Evolutionary conservation across 2,113 vertebrate species (phyloP), one percentile per base, ranked within the genome.

Genomic region (Pelobates fuscus): DNA sequence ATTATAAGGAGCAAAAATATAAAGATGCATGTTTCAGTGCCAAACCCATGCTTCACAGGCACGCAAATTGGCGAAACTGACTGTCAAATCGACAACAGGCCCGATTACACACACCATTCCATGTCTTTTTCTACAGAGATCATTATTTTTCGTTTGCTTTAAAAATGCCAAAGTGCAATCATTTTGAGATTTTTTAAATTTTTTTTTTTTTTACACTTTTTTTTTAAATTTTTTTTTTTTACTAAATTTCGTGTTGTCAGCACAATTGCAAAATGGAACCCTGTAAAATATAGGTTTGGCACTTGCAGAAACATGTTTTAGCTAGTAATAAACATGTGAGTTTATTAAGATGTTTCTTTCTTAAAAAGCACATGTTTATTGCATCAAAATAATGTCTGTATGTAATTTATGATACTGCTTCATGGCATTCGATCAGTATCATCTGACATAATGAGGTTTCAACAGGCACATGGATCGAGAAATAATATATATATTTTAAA

Each of bases 321-420:
- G 96, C 96, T 94, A 95, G 94, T 94, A 98, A 98, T 99, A 98
- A 98, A 98, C 97, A 99, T 99, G 97, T 97, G 94, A 86, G 95
- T 97, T 96, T 96, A 87, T 96, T 94, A 94, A 95, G 94, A 95
- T 83, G 11, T 60, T 88, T 49, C 15, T 49, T 49, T 88, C 94
- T 94, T 92, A 94, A 96, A 97, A 96, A 98, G 92, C 96, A 97
- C 97, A 99, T 99, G 97, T 99, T 99, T 99, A 99, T 98, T 96
- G 94, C 94, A 95, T 93, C 94, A 97, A 94, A 96, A 97, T 94
- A 98, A 99, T 99, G 97, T 98, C 96, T 89, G 93, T 98, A 98
- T 99, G 96, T 94, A 94, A 95, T 89, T 94, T 94, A 99, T 99
- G 97, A 99, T 99, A 99, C 96, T 98, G 94, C 89, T 91, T 95